A percentile compares a stretch with the other conserved stretches of the same genome.
Evolutionary conservation across 2,888 invertebrate species (phyloP).

Genomic region (Cerastis leucographa): DNA sequence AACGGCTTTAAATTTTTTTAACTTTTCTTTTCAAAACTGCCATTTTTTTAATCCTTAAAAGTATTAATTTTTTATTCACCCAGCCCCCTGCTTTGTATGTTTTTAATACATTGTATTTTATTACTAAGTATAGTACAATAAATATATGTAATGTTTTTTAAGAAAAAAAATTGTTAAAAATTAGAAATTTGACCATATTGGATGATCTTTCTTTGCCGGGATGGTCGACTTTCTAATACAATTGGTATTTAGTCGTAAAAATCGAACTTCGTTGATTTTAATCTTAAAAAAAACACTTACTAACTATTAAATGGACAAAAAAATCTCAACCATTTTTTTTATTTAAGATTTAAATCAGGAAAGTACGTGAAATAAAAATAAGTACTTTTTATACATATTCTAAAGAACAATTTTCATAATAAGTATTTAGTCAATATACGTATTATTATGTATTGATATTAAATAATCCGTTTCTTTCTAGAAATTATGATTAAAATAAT

Average conservation of each 20-base stretch:
- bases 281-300: slow-evolving; percentile 25
- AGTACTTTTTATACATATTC: slow-evolving; percentile 66
- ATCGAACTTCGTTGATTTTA: slow-evolving; percentile 52
- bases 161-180: slow-evolving; percentile 73
- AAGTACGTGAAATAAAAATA: slow-evolving; percentile 63
- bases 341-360: slow-evolving; percentile 50
- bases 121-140: slow-evolving; percentile 66
- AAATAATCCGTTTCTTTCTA: slow-evolving; percentile 71
- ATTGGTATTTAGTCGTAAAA: slow-evolving; percentile 75
- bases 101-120: slow-evolving; percentile 59
- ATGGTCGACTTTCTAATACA: slow-evolving; percentile 87
- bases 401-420: slow-evolving; percentile 71
- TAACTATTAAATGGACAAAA: neutral
- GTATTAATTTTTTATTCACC: slow-evolving; percentile 63
- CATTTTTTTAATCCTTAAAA: slow-evolving; percentile 63
- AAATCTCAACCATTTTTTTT: neutral
- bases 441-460: slow-evolving; percentile 77
- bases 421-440: slow-evolving; percentile 81
- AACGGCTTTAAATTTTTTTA: slow-evolving; percentile 55
- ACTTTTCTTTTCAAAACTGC: slow-evolving; percentile 66
- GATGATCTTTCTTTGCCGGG: slow-evolving; percentile 71
- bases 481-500: slow-evolving; percentile 80
- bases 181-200: slow-evolving; percentile 88
- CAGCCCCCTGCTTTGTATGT: slow-evolving; percentile 63
- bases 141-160: slow-evolving; percentile 67